Evolutionary conservation across 2,113 vertebrate genomes (phyloP), one percentile per base, ranked within the genome.

Genomic region (Takifugu bimaculatus): DNA sequence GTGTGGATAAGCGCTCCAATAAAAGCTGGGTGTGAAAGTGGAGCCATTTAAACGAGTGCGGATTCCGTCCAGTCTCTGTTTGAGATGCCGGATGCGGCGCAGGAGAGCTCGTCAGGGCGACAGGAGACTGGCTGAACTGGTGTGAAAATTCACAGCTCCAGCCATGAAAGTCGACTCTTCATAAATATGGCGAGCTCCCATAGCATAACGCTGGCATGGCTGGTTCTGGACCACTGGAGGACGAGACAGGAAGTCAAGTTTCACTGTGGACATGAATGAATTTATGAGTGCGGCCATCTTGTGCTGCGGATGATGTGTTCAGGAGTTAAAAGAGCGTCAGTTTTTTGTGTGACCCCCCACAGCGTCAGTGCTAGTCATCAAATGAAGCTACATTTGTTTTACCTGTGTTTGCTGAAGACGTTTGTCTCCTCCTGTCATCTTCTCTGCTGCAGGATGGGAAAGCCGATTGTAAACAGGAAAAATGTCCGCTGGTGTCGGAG

Each of bases 391-490:
- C 20, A 20, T 20, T 20, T 20, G 20, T 43, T 43, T 43, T 6
- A 43, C 42, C 42, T 48, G 45, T 48, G 45, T n/a, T 1, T 48
- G 48, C 20, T 20, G 20, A 20, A 20, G 20, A 25, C 15, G 48
- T 50, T 14, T 25, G 39, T 27, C 26, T 26, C 26, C 15, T 13
- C 39, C 35, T 44, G n/a, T 44, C 14, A 10, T 26, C 35, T 15
- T 25, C 15, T 50, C 1, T 61, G 51, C 57, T 65, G 25, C 85
- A 98, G 97, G 94, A 96, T 13, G 94, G 95, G 71, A 97, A 98
- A 82, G 97, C 95, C 53, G 95, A 95, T 42, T 99, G 97, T 75
- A 97, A 93, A 70, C 93, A 96, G 82, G 97, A 99, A 87, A 98
- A 96, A 79, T 99, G 97, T 74, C 94, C 93, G 0, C 77, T 84